A percentile compares a stretch with the other conserved stretches of the same genome.
These are phyloP conservation scores for Heliconius ismenius DNA, from an alignment of 2,888 invertebrate species.

Conservation along the genomic window DNA sequence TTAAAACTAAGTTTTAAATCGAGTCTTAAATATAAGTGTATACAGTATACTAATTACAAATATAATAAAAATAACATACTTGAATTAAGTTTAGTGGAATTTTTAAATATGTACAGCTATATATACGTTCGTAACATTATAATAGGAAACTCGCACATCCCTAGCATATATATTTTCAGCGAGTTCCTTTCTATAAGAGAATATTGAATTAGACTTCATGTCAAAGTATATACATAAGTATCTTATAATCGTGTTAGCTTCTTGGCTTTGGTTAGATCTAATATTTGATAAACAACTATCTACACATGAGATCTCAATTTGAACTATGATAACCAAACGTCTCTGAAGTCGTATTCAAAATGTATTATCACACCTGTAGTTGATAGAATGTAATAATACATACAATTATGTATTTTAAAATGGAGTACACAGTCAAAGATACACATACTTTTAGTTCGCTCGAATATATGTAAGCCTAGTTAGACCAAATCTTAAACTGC, in stretches of 20 bases:
- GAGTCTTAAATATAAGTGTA: constrained; percentile 62
- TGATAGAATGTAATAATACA: constrained; percentile 42
- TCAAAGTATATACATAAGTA: constrained; percentile 34
- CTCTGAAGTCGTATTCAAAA: constrained; percentile 64
- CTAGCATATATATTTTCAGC: constrained; percentile 18
- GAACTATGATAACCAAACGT: constrained; percentile 76
- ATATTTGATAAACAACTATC: constrained; percentile 71
- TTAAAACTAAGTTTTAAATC: constrained; percentile 70
- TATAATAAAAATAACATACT: constrained; percentile 34
- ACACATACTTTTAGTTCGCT: constrained; percentile 4
- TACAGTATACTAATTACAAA: constrained; percentile 39
- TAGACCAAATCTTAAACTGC: neutral
- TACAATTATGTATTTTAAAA: constrained; percentile 31
- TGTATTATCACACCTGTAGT: constrained; percentile 74
- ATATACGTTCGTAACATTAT: constrained; percentile 30
- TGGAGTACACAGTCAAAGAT: neutral
- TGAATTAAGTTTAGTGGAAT: constrained; percentile 42
- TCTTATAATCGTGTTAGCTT: constrained; percentile 62
- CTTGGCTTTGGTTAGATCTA: constrained; percentile 78
- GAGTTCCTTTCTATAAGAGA: constrained; percentile 25
- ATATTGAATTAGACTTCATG: constrained; percentile 35
- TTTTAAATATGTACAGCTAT: constrained; percentile 43
- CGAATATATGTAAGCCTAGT: neutral
- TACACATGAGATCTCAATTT: constrained; percentile 80
- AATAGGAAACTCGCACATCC: constrained; percentile 26